Percentiles rank a stretch among this genome's conserved stretches.
Evolutionary conservation across 2,113 vertebrate species (phyloP).

Genomic region (Leuciscus idus): DNA sequence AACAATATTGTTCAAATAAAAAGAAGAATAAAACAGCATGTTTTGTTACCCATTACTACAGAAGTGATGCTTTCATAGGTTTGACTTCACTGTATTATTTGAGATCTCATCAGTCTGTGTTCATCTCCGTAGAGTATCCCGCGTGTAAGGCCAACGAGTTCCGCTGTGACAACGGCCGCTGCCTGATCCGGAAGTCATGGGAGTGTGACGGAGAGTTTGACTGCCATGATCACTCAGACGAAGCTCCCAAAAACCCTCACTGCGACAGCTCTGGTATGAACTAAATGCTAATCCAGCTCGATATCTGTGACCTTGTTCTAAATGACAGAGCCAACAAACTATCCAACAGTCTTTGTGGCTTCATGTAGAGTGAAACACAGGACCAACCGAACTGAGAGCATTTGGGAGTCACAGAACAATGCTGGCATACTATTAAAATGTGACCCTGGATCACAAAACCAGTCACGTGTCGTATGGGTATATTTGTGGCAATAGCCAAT

Average conservation of each 20-base stretch:
- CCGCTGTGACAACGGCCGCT: slow-evolving; percentile 93
- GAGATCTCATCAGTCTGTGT: not conserved
- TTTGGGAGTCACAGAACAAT: not conserved
- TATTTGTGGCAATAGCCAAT: no score
- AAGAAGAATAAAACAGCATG: not conserved
- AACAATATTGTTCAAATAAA: not conserved
- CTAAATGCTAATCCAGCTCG: not conserved
- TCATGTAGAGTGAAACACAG: not conserved
- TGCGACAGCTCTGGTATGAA: slow-evolving; percentile 84
- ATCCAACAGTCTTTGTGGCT: not conserved
- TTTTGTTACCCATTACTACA: not conserved
- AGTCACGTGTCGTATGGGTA: no score
- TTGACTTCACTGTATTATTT: not conserved
- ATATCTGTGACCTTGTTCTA: not conserved
- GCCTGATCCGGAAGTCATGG: slow-evolving; percentile 89
- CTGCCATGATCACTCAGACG: slow-evolving; percentile 92
- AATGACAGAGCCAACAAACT: not conserved
- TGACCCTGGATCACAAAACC: no score
- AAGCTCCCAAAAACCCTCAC: slow-evolving; percentile 88
- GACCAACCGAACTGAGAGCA: not conserved
- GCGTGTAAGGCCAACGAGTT: slow-evolving; percentile 89
- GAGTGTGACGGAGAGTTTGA: slow-evolving; percentile 94
- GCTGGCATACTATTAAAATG: not conserved
- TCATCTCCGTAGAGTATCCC: slow-evolving; percentile 81
- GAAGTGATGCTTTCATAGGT: not conserved